These are phyloP conservation scores for Gnathonemus echidnorhynchus DNA, from an alignment of 2,113 vertebrate species.

Conservation along the genomic window DNA sequence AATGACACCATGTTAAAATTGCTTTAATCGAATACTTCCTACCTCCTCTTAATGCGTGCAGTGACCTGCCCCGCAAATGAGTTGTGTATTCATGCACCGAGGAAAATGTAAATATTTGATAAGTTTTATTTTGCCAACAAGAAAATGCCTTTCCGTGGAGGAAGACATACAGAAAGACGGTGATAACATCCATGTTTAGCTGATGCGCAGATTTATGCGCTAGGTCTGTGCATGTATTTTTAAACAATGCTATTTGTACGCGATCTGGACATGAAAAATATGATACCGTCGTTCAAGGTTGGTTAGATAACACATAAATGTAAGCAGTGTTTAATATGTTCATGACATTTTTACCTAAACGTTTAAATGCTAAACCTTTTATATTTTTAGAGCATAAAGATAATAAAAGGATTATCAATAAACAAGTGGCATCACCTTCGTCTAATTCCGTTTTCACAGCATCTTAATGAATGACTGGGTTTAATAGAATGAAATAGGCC, in stretches of 20 bases:
- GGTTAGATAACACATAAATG: not conserved
- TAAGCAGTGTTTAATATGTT: not conserved
- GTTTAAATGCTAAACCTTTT: not conserved
- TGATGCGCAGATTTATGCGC: not conserved
- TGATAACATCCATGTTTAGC: not conserved
- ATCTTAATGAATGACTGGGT: not conserved
- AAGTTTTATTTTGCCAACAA: not conserved
- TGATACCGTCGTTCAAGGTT: slow-evolving; percentile 38
- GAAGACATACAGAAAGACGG: not conserved
- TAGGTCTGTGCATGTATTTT: slow-evolving; percentile 1
- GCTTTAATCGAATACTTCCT: not conserved
- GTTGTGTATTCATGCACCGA: not conserved
- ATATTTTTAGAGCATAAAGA: not conserved
- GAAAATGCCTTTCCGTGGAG: not conserved
- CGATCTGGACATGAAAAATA: slow-evolving; percentile 35
- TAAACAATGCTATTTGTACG: slow-evolving; percentile 25
- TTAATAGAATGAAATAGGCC: not conserved
- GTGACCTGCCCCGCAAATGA: slow-evolving; percentile 8
- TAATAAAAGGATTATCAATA: not conserved
- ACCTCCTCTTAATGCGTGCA: not conserved
- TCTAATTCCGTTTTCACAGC: not conserved
- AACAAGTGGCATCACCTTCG: not conserved
- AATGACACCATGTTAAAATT: not conserved
- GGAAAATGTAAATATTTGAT: slow-evolving; percentile 10
- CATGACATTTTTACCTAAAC: not conserved